Evolutionary conservation across 1,140 invertebrate species (phyloP).

Genomic region (Drosophila oshimai): DNA sequence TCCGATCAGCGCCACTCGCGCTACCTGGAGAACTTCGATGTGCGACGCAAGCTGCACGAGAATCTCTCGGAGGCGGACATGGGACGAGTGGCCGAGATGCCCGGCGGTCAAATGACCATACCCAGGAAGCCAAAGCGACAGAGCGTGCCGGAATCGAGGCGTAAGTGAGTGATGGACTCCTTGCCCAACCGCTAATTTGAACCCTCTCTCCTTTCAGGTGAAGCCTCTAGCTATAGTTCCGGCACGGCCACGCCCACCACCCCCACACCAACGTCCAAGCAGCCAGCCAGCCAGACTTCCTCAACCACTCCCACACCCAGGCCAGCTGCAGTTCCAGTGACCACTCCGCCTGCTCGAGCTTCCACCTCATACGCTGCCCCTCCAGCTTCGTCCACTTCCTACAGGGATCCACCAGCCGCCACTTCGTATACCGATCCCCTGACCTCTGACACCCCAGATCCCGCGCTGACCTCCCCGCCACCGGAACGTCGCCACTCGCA

Average conservation of each 20-base stretch:
- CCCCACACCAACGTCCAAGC: constrained; percentile 7
- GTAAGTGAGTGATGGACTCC: no score
- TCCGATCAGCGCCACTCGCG: constrained; percentile 69
- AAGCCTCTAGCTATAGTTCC: constrained; percentile 36
- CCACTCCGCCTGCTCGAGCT: not conserved
- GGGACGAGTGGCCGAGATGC: not conserved
- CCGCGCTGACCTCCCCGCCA: constrained; percentile 18
- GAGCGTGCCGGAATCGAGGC: constrained; percentile 46
- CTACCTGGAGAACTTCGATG: constrained; percentile 80
- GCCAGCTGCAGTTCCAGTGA: not conserved
- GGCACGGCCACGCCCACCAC: constrained; percentile 45
- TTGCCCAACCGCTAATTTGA: not conserved
- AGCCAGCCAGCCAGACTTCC: constrained; percentile 11
- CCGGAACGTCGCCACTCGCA: constrained; percentile 42
- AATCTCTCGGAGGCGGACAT: constrained; percentile 39
- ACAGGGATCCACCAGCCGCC: not conserved
- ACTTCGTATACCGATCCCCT: constrained; percentile 1
- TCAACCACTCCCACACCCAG: constrained; percentile 10
- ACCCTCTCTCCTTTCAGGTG: constrained; percentile 2
- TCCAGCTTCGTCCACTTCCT: not conserved
- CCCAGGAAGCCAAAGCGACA: constrained; percentile 71
- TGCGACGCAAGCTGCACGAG: constrained; percentile 76
- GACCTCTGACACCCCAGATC: not conserved
- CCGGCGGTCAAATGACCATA: not conserved
- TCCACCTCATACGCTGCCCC: not conserved